A percentile compares a stretch with the other conserved stretches of the same genome.
These are phyloP conservation scores for Endotricha flammealis DNA, from an alignment of 2,888 invertebrate genomes.

Conservation along the genomic window DNA sequence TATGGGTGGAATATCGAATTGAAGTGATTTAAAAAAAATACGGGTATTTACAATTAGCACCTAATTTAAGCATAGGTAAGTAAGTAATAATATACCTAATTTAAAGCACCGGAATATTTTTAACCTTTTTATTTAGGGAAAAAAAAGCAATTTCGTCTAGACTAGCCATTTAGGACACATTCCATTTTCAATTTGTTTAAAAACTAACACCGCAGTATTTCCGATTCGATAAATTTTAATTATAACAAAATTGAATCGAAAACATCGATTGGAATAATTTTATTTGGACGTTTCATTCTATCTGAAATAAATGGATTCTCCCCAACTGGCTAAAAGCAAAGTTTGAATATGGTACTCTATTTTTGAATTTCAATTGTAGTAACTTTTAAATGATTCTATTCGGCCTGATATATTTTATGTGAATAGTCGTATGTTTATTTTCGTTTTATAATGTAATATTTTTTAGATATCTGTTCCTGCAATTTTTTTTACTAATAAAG, in stretches of 20 bases:
- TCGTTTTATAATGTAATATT: too few relatives aligned
- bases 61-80: too few relatives aligned
- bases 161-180: conserved; percentile 21
- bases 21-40: too few relatives aligned
- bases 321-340: conserved; percentile 57
- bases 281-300: conserved; percentile 45
- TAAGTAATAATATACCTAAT: too few relatives aligned
- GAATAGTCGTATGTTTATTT: too few relatives aligned
- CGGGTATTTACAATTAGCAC: too few relatives aligned
- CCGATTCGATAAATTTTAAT: conserved; percentile 42
- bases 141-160: conserved; percentile 16
- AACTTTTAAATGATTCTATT: conserved; percentile 34
- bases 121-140: too few relatives aligned
- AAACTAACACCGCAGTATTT: conserved; percentile 29
- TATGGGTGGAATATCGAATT: too few relatives aligned
- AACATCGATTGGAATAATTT: conserved; percentile 51
- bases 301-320: conserved; percentile 51
- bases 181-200: conserved; percentile 26
- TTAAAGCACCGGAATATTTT: too few relatives aligned
- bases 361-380: conserved; percentile 43
- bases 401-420: background rate
- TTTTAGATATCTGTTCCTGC: too few relatives aligned
- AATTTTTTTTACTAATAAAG: too few relatives aligned
- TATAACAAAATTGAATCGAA: conserved; percentile 46
- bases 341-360: conserved; percentile 54